These are phyloP conservation scores for Lutraria rhynchaena DNA, from an alignment of 1,140 invertebrate species.

Conservation along the genomic window DNA sequence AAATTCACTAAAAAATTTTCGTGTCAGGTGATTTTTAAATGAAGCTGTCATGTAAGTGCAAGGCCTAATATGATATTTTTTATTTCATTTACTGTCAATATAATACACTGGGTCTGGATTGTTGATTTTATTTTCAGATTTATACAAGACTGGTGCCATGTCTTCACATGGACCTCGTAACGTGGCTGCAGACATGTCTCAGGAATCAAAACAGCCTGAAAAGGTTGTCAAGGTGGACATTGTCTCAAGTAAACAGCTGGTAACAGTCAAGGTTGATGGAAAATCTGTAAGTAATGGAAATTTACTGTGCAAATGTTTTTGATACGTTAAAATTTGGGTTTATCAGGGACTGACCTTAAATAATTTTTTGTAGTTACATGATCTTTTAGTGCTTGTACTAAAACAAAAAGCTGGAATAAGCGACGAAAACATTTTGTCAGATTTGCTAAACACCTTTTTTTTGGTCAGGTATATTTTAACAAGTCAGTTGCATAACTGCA, in stretches of 20 bases:
- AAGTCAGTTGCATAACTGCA: too few species aligned
- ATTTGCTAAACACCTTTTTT: too few species aligned
- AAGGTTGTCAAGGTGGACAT: constrained; percentile 12
- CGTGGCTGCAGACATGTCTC: not conserved
- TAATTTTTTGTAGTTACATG: too few species aligned
- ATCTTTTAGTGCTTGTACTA: too few species aligned
- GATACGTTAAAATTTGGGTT: too few species aligned
- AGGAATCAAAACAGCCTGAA: not conserved
- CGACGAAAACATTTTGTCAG: too few species aligned
- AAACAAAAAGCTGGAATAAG: too few species aligned
- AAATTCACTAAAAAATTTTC: too few species aligned
- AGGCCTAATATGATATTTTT: too few species aligned
- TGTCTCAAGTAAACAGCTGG: constrained; percentile 35
- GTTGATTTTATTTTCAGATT: not conserved
- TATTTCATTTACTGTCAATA: not conserved
- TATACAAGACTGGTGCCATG: not conserved
- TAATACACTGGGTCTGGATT: not conserved
- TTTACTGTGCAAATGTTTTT: not conserved
- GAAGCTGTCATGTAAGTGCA: not conserved
- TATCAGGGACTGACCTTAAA: too few species aligned
- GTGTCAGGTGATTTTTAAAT: too few species aligned
- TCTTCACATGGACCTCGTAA: not conserved
- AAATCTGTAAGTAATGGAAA: constrained; percentile 25
- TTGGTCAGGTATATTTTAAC: too few species aligned
- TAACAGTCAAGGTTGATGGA: constrained; percentile 19